Evolutionary conservation across 2,888 invertebrate species (phyloP).

Genomic region (Catonia carolina): DNA sequence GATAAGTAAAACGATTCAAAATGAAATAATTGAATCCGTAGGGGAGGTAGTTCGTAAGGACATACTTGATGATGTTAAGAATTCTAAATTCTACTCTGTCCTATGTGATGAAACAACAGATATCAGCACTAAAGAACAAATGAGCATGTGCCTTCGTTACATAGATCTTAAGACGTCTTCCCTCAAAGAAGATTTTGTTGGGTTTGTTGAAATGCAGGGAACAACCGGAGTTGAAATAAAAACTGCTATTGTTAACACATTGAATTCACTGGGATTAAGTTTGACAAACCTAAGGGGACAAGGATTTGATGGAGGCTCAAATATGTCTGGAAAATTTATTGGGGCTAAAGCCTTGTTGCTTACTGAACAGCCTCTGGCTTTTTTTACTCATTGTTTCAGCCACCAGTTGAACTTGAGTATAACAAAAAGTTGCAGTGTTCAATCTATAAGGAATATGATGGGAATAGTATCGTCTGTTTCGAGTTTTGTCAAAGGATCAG

Average conservation of each 20-base stretch:
- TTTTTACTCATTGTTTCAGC: slow-evolving; percentile 18
- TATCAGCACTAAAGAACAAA: slow-evolving; percentile 21
- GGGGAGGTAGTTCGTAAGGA: slow-evolving; percentile 3
- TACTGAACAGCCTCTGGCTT: slow-evolving; percentile 16
- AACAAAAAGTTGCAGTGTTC: slow-evolving; percentile 11
- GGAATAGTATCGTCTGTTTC: slow-evolving; percentile 8
- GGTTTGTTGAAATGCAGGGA: slow-evolving; percentile 16
- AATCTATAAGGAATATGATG: slow-evolving; percentile 19
- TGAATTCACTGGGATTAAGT: slow-evolving; percentile 16
- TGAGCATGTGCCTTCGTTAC: slow-evolving; percentile 19
- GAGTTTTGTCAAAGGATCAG: slow-evolving; percentile 11
- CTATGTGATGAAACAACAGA: slow-evolving; percentile 17
- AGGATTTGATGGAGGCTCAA: slow-evolving; percentile 20
- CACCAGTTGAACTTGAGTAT: slow-evolving; percentile 17
- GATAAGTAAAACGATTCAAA: slow-evolving; percentile 21
- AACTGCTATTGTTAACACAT: slow-evolving; percentile 7
- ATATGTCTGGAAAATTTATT: slow-evolving; percentile 19
- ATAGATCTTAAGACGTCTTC: slow-evolving; percentile 11
- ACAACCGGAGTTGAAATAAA: slow-evolving; percentile 12
- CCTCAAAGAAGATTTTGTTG: slow-evolving; percentile 21
- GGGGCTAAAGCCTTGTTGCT: slow-evolving; percentile 17
- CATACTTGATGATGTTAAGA: slow-evolving; percentile 12
- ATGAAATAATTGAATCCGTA: slow-evolving; percentile 18
- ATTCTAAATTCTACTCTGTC: slow-evolving; percentile 9
- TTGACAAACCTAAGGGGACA: slow-evolving; percentile 15